These are phyloP conservation scores for Boulengeromyrus knoepffleri DNA, from an alignment of 2,113 vertebrate genomes.

Conservation along the genomic window DNA sequence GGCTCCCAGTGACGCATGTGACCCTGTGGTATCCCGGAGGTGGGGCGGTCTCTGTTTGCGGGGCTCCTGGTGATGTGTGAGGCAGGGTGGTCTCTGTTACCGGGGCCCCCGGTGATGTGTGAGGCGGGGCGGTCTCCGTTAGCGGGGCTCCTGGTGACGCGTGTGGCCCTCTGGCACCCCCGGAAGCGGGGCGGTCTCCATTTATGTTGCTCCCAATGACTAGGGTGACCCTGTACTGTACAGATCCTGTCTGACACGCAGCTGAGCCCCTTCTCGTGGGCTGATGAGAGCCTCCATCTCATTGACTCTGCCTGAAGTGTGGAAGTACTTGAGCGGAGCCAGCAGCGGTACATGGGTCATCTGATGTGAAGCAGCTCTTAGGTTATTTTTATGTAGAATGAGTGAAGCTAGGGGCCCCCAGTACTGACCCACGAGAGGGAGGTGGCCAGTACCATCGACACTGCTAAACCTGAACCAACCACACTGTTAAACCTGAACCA, in stretches of 20 bases:
- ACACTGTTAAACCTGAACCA: too few relatives aligned
- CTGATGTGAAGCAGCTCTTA: not conserved
- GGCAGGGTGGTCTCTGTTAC: conserved; percentile 12
- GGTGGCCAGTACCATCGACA: not conserved
- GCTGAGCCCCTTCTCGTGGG: not conserved
- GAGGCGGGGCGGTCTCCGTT: too few relatives aligned
- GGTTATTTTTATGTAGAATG: not conserved
- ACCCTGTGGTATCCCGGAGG: too few relatives aligned
- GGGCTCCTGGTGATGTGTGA: not conserved
- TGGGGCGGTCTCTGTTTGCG: not conserved
- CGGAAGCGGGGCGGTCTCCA: not conserved
- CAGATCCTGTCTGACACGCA: not conserved
- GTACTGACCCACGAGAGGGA: not conserved
- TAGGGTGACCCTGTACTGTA: not conserved
- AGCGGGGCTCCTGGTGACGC: too few relatives aligned
- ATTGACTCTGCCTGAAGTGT: not conserved
- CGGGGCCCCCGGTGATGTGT: not conserved
- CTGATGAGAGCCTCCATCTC: not conserved
- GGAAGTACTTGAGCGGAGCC: not conserved
- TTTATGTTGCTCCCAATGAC: conserved; percentile 4
- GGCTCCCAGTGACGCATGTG: too few relatives aligned
- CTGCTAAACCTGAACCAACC: not conserved
- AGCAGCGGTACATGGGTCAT: not conserved
- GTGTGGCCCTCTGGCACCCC: not conserved
- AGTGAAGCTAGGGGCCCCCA: not conserved